Base-by-base conservation (phyloP, 2,797 vertebrate genomes). In the Meda fulgida region DNA sequence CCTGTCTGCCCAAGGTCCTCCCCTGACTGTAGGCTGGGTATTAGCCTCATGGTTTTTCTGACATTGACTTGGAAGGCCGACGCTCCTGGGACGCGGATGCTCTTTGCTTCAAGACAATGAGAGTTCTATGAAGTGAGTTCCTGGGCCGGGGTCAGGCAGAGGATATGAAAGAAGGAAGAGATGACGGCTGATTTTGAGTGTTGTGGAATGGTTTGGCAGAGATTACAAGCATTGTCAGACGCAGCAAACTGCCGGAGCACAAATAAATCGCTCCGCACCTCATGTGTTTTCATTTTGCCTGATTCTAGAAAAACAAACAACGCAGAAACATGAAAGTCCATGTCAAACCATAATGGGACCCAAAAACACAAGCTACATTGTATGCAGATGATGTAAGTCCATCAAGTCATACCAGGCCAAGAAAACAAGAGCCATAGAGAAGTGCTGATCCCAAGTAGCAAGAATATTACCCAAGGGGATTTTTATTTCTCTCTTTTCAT, bases 201-300 rank as follows among this genome's bases (percentile, higher is more conserved):
- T 79, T 91, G 89, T 87, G 51, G 77, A 73, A 89, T 89, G 87
- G 91, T 90, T 89, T 88, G 76, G 89, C 86, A 87, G 79, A 88
- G 88, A 90, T 80, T 72, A 53, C 66, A 66, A 72, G 72, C 78
- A 87, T 85, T 88, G 86, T 89, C 89, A 89, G 87, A 86, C 78
- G 16, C 72, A 83, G 69, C n/a, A 55, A 85, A 88, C 85, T 80
- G 81, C 80, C 76, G 14, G 80, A 86, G 92, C 87, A 92, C 87
- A 90, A 93, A 92, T 88, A 90, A 83, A 89, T 86, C 79, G 86
- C 46, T 85, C 86, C 6, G 65, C 70, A 89, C 87, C 85, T 88
- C 91, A 93, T 93, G 92, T 94, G 92, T 91, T 94, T 94, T 93
- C 89, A 90, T 89, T 93, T 94, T 91, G 92, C 89, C 92, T 84